Evolutionary conservation across 2,113 vertebrate species (phyloP).

Genomic region (Nansenia antarctica): DNA sequence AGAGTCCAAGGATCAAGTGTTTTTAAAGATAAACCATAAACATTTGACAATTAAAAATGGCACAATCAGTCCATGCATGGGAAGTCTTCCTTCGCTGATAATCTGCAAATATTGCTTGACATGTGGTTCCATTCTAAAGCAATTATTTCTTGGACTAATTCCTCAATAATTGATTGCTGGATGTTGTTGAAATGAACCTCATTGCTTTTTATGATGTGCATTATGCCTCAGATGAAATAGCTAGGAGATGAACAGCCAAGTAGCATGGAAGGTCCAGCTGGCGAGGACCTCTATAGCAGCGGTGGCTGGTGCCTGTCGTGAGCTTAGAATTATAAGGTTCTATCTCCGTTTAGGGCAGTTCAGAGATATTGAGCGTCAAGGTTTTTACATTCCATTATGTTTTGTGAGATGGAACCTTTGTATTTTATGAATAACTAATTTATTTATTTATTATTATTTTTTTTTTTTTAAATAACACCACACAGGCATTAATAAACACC

Average conservation of each 20-base stretch:
- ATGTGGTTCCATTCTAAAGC: neutral
- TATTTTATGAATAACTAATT: no score
- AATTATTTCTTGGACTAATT: neutral
- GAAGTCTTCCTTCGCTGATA: neutral
- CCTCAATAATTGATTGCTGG: neutral
- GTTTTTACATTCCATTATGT: no score
- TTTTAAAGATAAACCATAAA: neutral
- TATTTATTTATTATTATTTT: no score
- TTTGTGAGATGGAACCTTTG: no score
- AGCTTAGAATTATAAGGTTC: no score
- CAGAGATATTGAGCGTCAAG: no score
- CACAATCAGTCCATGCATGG: neutral
- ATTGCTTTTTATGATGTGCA: neutral
- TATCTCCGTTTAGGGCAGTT: no score
- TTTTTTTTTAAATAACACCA: no score
- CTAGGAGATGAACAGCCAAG: neutral
- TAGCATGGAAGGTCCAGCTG: neutral
- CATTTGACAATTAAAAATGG: neutral
- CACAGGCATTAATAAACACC: no score
- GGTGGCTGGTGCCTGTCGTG: neutral
- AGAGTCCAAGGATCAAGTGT: neutral
- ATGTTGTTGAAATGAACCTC: neutral
- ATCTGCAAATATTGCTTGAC: neutral
- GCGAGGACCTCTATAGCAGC: neutral
- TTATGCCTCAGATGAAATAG: neutral